A percentile compares a stretch with the other conserved stretches of the same genome.
Conservation (phyloP, 2,113 vertebrate species). For the Pseudolaguvia tuberculata region DNA sequence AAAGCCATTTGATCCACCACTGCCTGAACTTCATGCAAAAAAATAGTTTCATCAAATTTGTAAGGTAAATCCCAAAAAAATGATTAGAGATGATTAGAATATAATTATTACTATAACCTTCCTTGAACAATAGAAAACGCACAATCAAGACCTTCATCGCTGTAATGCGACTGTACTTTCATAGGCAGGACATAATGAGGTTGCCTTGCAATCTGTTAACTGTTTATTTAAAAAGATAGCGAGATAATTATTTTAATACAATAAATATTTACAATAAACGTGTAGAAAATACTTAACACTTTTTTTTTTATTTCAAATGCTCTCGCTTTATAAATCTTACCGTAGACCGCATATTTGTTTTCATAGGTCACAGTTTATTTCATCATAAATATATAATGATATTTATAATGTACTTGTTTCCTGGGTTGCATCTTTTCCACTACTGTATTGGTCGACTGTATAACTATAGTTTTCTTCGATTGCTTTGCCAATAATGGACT, state of each 20-base stretch:
- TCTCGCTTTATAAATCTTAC: not conserved
- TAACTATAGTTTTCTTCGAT: slow-evolving; percentile 57
- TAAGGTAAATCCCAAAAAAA: no score
- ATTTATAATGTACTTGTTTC: slow-evolving; percentile 3
- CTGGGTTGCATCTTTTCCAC: slow-evolving; percentile 46
- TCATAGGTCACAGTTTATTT: slow-evolving; percentile 10
- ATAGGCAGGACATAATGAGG: not conserved
- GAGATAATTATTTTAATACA: not conserved
- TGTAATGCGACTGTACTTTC: not conserved
- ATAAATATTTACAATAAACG: not conserved
- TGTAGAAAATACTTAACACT: not conserved
- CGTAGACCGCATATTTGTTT: not conserved
- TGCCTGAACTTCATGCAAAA: no score
- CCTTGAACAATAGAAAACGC: not conserved
- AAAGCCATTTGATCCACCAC: no score
- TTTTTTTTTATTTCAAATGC: not conserved
- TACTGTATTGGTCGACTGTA: slow-evolving; percentile 54
- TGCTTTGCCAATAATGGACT: slow-evolving; percentile 71
- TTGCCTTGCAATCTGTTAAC: not conserved
- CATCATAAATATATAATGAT: slow-evolving; percentile 22
- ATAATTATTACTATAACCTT: not conserved
- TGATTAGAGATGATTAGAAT: not conserved
- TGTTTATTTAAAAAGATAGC: not conserved
- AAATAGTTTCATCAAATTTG: no score
- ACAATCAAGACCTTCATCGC: not conserved